Evolutionary conservation across 2,113 vertebrate genomes (phyloP), one percentile per base, ranked within the genome.

Genomic region (Nothoprocta pentlandii): DNA sequence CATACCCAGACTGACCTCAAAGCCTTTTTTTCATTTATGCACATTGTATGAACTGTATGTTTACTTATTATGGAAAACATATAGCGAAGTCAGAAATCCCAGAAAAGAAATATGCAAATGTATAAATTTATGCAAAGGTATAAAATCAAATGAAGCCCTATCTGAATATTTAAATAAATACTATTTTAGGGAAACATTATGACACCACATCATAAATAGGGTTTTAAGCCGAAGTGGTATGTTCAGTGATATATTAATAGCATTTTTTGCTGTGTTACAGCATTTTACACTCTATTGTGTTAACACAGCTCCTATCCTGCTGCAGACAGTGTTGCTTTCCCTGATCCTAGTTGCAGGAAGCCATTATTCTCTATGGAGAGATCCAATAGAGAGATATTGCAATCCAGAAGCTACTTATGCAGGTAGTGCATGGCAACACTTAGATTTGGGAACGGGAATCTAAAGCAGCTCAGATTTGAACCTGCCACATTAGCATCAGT

Each of bases 191-290:
- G 39, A 89, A 78, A 30, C 5, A 8, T 77, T 83, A 32, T 4
- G 9, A 30, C 0, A 8, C 6, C 8, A 22, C 16, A 15, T 46
- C 8, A 26, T 64, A 12, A 2, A 0, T 25, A 49, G 10, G 6
- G 6, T 73, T 54, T 91, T 53, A 89, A 80, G 85, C 11, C 39
- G 76, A 89, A 81, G 9, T 49, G 49, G 19, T 49, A 49, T 22
- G 53, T 80, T 84, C 36, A n/a, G 14, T 67, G 58, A 16, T 68
- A 16, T 46, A 74, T 86, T 74, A 87, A 73, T 62, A 66, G 54
- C 44, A 67, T 74, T 92, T 76, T 49, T 11, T 49, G 49, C 49
- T 49, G 22, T 49, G 49, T 49, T 49, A 49, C 11, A 49, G 49
- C 49, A 49, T 49, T 49, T 49, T 23, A 10, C 49, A 34, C 61